A percentile compares a stretch with the other conserved stretches of the same genome.
Evolutionary conservation across 92 coral and sea anemone species (phyloP).

Genomic region (Parazoanthus darwini): DNA sequence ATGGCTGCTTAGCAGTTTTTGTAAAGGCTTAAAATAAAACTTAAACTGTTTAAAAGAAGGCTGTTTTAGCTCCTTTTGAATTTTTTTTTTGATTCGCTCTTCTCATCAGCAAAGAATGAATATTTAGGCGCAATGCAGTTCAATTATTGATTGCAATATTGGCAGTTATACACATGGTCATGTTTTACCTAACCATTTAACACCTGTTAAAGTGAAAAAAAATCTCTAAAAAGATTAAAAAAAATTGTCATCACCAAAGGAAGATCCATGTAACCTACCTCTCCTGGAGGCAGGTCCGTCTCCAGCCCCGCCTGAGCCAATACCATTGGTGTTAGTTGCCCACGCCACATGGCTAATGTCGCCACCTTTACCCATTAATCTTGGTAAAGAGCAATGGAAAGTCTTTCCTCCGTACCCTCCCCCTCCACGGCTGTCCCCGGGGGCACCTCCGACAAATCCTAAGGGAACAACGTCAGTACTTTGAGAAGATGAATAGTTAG

Average conservation of each 20-base stretch:
- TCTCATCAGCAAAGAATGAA: too few relatives aligned
- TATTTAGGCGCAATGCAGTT: too few relatives aligned
- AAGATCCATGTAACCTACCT: not conserved
- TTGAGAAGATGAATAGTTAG: not conserved
- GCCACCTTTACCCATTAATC: slow-evolving; percentile 50
- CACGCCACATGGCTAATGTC: slow-evolving; percentile 32
- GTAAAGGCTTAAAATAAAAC: too few relatives aligned
- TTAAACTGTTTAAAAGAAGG: too few relatives aligned
- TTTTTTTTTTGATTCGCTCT: too few relatives aligned
- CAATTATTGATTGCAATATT: too few relatives aligned
- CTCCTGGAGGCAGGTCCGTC: not conserved
- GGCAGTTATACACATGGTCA: too few relatives aligned
- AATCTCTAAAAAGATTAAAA: not conserved
- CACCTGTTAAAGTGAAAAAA: too few relatives aligned
- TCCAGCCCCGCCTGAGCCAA: slow-evolving; percentile 51
- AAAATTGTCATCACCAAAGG: not conserved
- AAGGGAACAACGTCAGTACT: not conserved
- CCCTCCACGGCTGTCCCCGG: slow-evolving; percentile 66
- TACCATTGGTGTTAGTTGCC: slow-evolving; percentile 35
- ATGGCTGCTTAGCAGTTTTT: too few relatives aligned
- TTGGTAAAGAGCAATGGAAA: slow-evolving; percentile 30
- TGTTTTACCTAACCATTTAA: too few relatives aligned
- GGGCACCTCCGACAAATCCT: slow-evolving; percentile 70
- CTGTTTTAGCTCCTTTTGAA: too few relatives aligned
- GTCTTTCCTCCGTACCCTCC: slow-evolving; percentile 79